Evolutionary conservation across 2,888 invertebrate genomes (phyloP), one percentile per base, ranked within the genome.

Genomic region (Andrena praecox): DNA sequence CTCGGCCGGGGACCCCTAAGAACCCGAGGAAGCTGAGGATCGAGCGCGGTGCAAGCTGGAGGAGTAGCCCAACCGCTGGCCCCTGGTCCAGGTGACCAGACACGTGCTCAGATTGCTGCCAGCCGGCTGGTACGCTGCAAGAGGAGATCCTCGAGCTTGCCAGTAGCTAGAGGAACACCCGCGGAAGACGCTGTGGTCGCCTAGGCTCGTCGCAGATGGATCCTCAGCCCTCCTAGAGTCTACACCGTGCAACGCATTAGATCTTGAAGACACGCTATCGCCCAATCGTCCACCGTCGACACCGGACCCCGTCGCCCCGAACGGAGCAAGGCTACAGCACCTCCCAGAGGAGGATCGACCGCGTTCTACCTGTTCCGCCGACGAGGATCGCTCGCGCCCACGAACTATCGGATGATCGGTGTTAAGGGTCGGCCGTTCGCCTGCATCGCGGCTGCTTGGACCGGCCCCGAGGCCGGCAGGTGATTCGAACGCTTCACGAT

Each of bases 41-140:
- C 20, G 50, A 12, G 27, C n/a, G 10, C 16, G 33, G 10, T n/a
- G 1, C 74, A 2, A 74, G 66, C 29, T 29, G 66, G 66, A 50
- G 59, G n/a, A 71, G 48, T 7, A 16, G 27, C 24, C 12, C 3
- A 27, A 10, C 48, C 48, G 24, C 12, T 3, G 48, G 64, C 6
- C 33, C 48, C 52, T 60, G 62, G 78, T 68, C 69, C 77, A 79
- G 78, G 68, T 79, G 77, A 79, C 78, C 77, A 76, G 54, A 27
- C 27, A 68, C 42, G 75, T 52, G 20, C 29, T 50, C 56, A 48
- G 48, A 59, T 60, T 35, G 50, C n/a, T n/a, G 31, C 69, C 64
- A 66, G 73, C 31, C 16, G 42, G 77, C 59, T 27, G 59, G 29
- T 10, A 59, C 59, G 59, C 29, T 59, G 16, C 16, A 31, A 16